Evolutionary conservation across 2,888 invertebrate species (phyloP).

Genomic region (Pachliopta kotzebuea): DNA sequence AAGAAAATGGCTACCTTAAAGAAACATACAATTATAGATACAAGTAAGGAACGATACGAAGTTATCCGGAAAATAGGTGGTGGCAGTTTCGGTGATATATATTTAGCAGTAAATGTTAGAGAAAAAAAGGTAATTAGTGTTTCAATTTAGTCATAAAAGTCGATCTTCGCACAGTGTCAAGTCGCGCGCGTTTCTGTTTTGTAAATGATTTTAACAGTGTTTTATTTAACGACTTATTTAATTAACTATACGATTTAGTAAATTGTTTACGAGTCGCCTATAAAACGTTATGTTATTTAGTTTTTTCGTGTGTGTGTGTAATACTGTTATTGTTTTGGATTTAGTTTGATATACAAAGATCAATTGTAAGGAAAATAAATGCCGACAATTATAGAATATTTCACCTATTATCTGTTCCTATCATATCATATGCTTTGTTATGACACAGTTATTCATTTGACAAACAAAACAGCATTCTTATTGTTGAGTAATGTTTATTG

Average conservation of each 20-base stretch:
- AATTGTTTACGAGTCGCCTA: not conserved
- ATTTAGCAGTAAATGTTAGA: slow-evolving; percentile 94
- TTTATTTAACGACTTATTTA: not conserved
- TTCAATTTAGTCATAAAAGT: slow-evolving; percentile 28
- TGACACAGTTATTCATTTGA: not conserved
- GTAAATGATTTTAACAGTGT: not conserved
- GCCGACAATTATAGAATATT: slow-evolving; percentile 2
- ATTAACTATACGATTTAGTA: not conserved
- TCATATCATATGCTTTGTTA: not conserved
- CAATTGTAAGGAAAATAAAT: not conserved
- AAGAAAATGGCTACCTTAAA: slow-evolving; percentile 76
- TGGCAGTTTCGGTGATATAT: slow-evolving; percentile 99
- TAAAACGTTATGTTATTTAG: not conserved
- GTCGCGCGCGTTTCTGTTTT: slow-evolving; percentile 50
- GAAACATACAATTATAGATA: slow-evolving; percentile 76
- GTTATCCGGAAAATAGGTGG: slow-evolving; percentile 98
- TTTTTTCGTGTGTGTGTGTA: not conserved
- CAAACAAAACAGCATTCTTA: slow-evolving; percentile 7
- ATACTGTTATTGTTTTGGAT: not conserved
- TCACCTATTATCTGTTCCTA: not conserved
- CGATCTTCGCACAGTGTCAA: slow-evolving; percentile 29
- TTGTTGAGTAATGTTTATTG: slow-evolving; percentile 1
- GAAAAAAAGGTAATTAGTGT: slow-evolving; percentile 90
- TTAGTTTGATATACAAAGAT: not conserved
- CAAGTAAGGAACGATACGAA: slow-evolving; percentile 90